Evolutionary conservation across 2,797 vertebrate genomes (phyloP).

Genomic region (Parauchenoglanis punctatus): DNA sequence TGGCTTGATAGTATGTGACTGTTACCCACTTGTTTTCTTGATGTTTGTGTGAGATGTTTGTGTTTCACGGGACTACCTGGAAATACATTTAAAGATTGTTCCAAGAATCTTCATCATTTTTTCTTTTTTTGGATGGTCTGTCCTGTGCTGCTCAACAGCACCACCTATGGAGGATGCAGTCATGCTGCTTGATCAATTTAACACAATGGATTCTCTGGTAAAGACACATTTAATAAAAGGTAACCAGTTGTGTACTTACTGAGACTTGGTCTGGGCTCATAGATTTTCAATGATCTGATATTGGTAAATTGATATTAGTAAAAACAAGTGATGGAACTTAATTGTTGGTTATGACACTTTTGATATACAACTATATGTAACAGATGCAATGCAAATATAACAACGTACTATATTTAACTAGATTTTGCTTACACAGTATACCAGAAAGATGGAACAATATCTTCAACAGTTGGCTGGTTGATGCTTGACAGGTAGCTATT

Average conservation of each 20-base stretch:
- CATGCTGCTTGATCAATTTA: background rate
- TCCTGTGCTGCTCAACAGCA: background rate
- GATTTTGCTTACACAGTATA: background rate
- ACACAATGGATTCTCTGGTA: background rate
- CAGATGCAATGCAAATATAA: background rate
- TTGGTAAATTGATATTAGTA: background rate
- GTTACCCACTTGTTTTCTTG: background rate
- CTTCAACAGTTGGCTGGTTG: background rate
- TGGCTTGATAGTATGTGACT: background rate
- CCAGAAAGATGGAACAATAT: background rate
- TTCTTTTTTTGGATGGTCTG: background rate
- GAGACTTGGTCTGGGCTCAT: background rate
- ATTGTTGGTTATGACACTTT: background rate
- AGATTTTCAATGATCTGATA: background rate
- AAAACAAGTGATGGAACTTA: background rate
- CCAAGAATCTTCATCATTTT: background rate
- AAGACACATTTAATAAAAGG: background rate
- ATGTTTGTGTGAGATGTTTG: background rate
- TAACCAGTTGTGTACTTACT: background rate
- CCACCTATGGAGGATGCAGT: background rate
- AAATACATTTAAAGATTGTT: background rate
- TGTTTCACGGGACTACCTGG: background rate
- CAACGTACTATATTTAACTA: background rate
- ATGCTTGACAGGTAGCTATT: constrained; percentile 22
- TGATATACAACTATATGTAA: background rate